These are phyloP conservation scores for Megastigmus dorsalis DNA, from an alignment of 2,888 invertebrate species.

Conservation along the genomic window DNA sequence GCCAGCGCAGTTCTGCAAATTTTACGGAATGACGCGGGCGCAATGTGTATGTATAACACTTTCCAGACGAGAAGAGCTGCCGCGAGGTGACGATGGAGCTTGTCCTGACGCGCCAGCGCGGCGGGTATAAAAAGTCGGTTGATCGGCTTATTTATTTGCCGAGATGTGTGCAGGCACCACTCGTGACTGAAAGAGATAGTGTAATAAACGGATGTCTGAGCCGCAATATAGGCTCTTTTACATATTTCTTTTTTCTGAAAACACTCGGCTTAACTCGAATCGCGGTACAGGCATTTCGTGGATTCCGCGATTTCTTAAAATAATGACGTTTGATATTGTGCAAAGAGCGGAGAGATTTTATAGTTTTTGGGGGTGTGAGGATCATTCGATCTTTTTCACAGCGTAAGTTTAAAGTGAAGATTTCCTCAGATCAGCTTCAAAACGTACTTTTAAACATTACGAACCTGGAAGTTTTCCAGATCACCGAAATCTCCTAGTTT, in stretches of 20 bases:
- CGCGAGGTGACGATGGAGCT: neutral
- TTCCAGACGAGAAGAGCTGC: neutral
- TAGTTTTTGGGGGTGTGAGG: neutral
- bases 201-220: slow-evolving; percentile 26
- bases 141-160: slow-evolving; percentile 27
- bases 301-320: slow-evolving; percentile 17
- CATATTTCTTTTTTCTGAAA: too few species aligned
- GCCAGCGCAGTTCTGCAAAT: too few species aligned
- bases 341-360: too few species aligned
- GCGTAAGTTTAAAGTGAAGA: neutral
- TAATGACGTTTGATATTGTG: slow-evolving; percentile 7
- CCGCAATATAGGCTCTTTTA: too few species aligned
- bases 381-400: neutral
- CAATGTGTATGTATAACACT: too few species aligned
- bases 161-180: neutral
- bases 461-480: too few species aligned
- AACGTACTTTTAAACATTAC: too few species aligned
- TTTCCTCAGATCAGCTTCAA: neutral
- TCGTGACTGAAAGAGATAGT: neutral
- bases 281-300: neutral
- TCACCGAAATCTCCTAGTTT: too few species aligned
- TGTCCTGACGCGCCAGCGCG: neutral
- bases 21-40: too few species aligned
- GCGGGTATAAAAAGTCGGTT: slow-evolving; percentile 2
- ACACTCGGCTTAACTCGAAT: neutral